Conservation (phyloP, 2,888 invertebrate species). For the Operophtera brumata region DNA sequence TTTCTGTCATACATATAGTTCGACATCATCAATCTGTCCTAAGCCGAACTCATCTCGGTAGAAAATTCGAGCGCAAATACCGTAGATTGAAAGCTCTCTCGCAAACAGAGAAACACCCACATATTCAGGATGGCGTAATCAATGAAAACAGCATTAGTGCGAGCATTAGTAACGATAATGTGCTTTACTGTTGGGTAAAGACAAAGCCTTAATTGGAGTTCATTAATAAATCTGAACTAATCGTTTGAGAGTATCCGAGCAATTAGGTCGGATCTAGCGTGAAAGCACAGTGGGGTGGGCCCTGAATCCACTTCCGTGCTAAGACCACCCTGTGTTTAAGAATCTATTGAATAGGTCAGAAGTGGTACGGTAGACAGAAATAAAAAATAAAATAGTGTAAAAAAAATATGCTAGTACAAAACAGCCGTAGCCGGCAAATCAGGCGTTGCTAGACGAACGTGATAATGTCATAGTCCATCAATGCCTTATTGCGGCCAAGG, state of each 20-base stretch:
- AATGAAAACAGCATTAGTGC: slow-evolving; percentile 21
- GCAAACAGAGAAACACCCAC: neutral
- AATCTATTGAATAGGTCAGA: neutral
- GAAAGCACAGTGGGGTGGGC: slow-evolving; percentile 34
- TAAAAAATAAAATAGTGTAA: no score
- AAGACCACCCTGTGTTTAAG: neutral
- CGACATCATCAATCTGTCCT: neutral
- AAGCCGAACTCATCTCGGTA: neutral
- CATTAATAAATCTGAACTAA: slow-evolving; percentile 56
- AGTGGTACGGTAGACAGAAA: neutral
- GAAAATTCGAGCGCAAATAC: neutral
- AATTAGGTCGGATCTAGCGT: slow-evolving; percentile 45
- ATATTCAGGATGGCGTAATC: slow-evolving; percentile 19
- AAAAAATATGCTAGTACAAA: no score
- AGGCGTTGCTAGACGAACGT: no score
- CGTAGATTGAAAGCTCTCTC: neutral
- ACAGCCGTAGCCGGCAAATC: no score
- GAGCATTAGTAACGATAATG: slow-evolving; percentile 22
- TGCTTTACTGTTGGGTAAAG: slow-evolving; percentile 14
- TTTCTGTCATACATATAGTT: neutral
- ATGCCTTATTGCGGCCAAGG: no score
- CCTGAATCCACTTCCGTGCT: neutral
- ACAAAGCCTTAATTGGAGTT: slow-evolving; percentile 47
- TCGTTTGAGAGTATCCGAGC: slow-evolving; percentile 52
- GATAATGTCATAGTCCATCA: no score